Conservation (phyloP, 1,140 invertebrate species). For the Cardiocondyla obscurior region DNA sequence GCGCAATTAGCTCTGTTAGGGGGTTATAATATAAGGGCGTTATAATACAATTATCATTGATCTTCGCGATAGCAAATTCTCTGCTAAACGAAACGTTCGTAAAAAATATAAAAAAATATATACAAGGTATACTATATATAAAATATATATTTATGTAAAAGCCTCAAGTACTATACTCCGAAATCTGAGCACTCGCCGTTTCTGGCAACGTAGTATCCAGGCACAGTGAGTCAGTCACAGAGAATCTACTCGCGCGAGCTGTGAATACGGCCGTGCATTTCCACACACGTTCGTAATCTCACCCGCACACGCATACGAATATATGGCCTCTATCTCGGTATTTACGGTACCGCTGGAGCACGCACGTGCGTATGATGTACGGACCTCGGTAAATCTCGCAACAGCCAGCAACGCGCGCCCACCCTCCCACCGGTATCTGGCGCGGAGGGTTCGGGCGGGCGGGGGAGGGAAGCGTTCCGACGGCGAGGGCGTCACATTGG, state of each 20-base stretch:
- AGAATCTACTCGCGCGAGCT: conserved; percentile 2
- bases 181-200: background rate
- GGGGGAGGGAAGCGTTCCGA: background rate
- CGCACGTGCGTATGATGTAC: conserved; percentile 72
- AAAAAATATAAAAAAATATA: too few relatives aligned
- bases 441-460: background rate
- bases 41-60: too few relatives aligned
- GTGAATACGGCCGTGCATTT: conserved; percentile 4
- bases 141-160: too few relatives aligned
- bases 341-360: conserved; percentile 63
- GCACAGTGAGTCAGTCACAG: background rate
- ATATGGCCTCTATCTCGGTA: conserved; percentile 31
- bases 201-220: background rate
- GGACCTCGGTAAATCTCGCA: conserved; percentile 66
- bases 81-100: background rate
- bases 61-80: background rate
- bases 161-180: background rate
- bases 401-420: conserved; percentile 26
- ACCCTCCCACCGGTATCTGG: background rate
- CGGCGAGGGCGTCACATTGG: conserved; percentile 28
- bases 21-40: too few relatives aligned
- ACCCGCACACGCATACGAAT: background rate
- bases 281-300: conserved; percentile 11
- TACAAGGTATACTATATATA: too few relatives aligned
- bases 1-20: too few relatives aligned